phyloP scores from a whole-genome alignment of 2,888 invertebrate species.

The Synanthedon myopaeformis region DNA sequence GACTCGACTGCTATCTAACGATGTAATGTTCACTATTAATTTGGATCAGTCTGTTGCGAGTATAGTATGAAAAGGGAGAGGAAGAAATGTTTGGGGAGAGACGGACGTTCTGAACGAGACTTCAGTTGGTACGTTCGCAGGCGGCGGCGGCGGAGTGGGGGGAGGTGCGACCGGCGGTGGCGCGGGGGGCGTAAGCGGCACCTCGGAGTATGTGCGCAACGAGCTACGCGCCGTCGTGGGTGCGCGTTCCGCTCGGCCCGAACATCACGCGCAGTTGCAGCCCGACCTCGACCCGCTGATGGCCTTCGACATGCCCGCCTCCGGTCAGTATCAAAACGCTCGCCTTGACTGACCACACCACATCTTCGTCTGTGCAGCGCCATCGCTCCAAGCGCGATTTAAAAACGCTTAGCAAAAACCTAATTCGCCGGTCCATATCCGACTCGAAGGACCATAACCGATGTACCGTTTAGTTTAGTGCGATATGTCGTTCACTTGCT shows the following conservation, averaged over 20 bases:
- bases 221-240: slow-evolving; percentile 91
- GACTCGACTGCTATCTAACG: not conserved
- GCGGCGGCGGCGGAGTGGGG: slow-evolving; percentile 15
- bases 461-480: too few species aligned
- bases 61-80: not conserved
- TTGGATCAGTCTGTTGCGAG: slow-evolving; percentile 18
- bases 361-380: not conserved
- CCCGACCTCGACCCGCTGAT: slow-evolving; percentile 79
- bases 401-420: not conserved
- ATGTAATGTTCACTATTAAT: slow-evolving; percentile 3
- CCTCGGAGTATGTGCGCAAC: slow-evolving; percentile 91
- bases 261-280: slow-evolving; percentile 59
- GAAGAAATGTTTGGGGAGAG: slow-evolving; percentile 2
- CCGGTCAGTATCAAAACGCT: slow-evolving; percentile 42
- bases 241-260: slow-evolving; percentile 76
- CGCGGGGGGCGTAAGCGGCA: slow-evolving; percentile 61
- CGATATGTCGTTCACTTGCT: too few species aligned
- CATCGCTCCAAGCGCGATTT: not conserved
- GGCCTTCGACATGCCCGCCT: slow-evolving; percentile 76
- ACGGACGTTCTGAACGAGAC: not conserved
- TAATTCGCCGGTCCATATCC: not conserved
- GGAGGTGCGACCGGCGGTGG: slow-evolving; percentile 46
- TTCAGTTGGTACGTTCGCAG: slow-evolving; percentile 9
- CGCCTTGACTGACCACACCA: not conserved
- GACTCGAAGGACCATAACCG: not conserved